Evolutionary conservation across 2,797 vertebrate species (phyloP).

Genomic region (Fistularia tabacaria): DNA sequence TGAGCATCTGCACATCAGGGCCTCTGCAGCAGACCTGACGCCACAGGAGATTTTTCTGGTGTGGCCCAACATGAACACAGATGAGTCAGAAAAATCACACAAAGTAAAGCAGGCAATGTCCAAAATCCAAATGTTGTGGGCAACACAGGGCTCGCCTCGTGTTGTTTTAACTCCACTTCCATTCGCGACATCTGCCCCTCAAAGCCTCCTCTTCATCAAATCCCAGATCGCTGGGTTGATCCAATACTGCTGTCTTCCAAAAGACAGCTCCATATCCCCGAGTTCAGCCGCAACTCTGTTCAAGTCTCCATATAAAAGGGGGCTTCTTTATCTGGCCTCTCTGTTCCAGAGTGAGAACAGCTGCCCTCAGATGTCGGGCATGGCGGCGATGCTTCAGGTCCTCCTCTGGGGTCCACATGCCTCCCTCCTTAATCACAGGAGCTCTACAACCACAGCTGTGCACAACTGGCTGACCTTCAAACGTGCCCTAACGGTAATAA

Average conservation of each 20-base stretch:
- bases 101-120: neutral
- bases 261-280: conserved; percentile 6
- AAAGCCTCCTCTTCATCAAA: conserved; percentile 45
- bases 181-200: neutral
- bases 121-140: conserved; percentile 53
- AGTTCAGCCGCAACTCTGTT: conserved; percentile 8
- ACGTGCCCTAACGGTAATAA: conserved; percentile 74
- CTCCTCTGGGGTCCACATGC: conserved; percentile 81
- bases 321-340: conserved; percentile 64
- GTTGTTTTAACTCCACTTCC: conserved; percentile 62
- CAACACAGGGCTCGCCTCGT: conserved; percentile 59
- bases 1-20: conserved; percentile 60
- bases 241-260: conserved; percentile 57
- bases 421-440: conserved; percentile 48
- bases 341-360: conserved; percentile 59
- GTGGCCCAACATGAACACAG: conserved; percentile 40
- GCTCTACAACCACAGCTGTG: conserved; percentile 35
- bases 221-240: conserved; percentile 68
- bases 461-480: conserved; percentile 75
- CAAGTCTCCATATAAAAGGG: conserved; percentile 58
- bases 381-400: conserved; percentile 70
- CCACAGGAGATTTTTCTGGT: conserved; percentile 70
- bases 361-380: conserved; percentile 39
- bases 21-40: conserved; percentile 53
- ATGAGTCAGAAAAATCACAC: neutral